Percentiles rank a stretch among this genome's conserved stretches.
Conservation (phyloP, 2,888 invertebrate species). For the Nematopogon swammerdamellus region DNA sequence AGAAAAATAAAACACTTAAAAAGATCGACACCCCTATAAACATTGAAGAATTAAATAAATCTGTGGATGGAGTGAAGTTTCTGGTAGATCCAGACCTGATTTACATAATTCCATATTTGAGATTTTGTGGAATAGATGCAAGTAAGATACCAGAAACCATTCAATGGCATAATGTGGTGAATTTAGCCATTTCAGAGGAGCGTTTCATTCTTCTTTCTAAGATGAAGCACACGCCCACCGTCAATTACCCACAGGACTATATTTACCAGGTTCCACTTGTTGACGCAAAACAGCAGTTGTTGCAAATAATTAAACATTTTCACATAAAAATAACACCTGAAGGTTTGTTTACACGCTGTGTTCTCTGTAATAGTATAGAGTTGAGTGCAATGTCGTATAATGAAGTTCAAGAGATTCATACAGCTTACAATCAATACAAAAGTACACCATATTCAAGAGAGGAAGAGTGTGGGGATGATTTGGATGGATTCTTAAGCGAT, state of each 20-base stretch:
- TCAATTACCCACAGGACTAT: conserved; percentile 47
- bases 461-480: conserved; percentile 24
- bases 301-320: conserved; percentile 63
- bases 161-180: conserved; percentile 40
- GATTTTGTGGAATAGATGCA: conserved; percentile 57
- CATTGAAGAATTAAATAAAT: conserved; percentile 3
- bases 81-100: conserved; percentile 30
- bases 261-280: conserved; percentile 56
- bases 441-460: conserved; percentile 8
- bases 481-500: conserved; percentile 38
- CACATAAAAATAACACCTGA: conserved; percentile 59
- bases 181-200: conserved; percentile 35
- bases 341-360: conserved; percentile 71
- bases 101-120: conserved; percentile 29
- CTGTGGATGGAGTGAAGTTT: conserved; percentile 26
- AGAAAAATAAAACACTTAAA: conserved; percentile 18
- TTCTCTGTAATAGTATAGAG: conserved; percentile 51
- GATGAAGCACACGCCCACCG: conserved; percentile 50
- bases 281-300: conserved; percentile 59
- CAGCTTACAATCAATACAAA: conserved; percentile 15
- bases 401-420: conserved; percentile 28
- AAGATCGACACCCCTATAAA: background rate
- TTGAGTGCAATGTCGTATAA: conserved; percentile 23
- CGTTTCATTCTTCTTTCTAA: conserved; percentile 30
- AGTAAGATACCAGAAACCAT: conserved; percentile 59